A percentile compares a stretch with the other conserved stretches of the same genome.
phyloP scores from a whole-genome alignment of 2,797 vertebrate species.

The Pelobates cultripes region DNA sequence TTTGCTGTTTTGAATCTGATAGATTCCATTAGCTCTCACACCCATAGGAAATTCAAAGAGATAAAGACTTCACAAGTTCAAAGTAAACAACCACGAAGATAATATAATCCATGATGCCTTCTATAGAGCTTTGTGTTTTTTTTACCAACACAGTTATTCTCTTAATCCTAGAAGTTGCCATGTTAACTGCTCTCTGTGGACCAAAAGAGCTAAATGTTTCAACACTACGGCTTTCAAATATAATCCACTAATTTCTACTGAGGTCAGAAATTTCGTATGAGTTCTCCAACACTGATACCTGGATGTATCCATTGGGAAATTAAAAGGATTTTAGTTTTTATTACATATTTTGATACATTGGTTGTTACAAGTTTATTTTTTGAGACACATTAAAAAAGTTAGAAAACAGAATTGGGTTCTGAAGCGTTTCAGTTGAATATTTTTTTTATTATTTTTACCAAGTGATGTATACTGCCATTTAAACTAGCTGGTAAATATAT shows the following conservation, averaged over 20 bases:
- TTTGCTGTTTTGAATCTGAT: background rate
- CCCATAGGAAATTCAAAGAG: background rate
- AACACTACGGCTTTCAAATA: conserved; percentile 27
- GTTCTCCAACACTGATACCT: conserved; percentile 20
- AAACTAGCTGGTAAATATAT: too few relatives aligned
- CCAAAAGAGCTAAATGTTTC: conserved; percentile 38
- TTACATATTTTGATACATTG: conserved; percentile 38
- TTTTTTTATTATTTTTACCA: too few relatives aligned
- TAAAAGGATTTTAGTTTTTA: conserved; percentile 39
- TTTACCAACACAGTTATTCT: conserved; percentile 15
- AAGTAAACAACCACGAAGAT: conserved; percentile 4
- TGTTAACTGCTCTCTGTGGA: conserved; percentile 36
- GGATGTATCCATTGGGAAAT: conserved; percentile 45
- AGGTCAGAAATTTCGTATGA: conserved; percentile 26
- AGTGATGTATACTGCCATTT: too few relatives aligned
- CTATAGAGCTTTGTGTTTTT: conserved; percentile 6
- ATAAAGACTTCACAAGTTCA: background rate
- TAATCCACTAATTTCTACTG: conserved; percentile 48
- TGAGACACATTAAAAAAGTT: background rate
- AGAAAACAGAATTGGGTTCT: too few relatives aligned
- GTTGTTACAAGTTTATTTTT: conserved; percentile 7
- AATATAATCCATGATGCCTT: conserved; percentile 27
- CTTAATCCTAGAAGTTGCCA: conserved; percentile 26
- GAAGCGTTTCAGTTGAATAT: too few relatives aligned
- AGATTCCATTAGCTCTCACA: background rate